These are phyloP conservation scores for Drosophila elegans DNA, from an alignment of 1,140 invertebrate genomes.

Conservation along the genomic window DNA sequence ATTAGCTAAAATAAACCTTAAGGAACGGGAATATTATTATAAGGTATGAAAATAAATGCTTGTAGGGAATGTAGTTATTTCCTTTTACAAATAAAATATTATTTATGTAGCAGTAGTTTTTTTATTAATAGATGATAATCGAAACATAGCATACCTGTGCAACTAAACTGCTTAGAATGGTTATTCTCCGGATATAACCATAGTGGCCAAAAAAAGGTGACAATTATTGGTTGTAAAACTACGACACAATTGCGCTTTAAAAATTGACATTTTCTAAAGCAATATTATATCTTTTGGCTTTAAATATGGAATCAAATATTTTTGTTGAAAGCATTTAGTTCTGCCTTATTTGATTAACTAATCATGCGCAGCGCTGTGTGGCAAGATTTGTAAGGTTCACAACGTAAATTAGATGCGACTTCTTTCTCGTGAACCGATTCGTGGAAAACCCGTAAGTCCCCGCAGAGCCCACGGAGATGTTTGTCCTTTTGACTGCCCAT, in stretches of 20 bases:
- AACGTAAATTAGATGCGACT: not conserved
- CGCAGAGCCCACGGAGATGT: not conserved
- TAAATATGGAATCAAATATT: not conserved
- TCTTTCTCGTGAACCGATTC: not conserved
- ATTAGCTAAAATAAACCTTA: not conserved
- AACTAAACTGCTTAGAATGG: no score
- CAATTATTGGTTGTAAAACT: no score
- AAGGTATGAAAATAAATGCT: no score
- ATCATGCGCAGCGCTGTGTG: not conserved
- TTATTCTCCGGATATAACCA: no score
- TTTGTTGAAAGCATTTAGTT: not conserved
- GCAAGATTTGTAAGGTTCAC: not conserved
- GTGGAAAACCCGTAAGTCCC: not conserved
- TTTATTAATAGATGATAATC: no score
- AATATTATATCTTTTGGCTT: no score
- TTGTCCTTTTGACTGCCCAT: constrained; percentile 25
- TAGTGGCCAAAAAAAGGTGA: no score
- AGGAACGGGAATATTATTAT: not conserved
- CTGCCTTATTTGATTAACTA: constrained; percentile 10
- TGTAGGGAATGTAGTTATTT: not conserved
- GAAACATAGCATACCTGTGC: no score
- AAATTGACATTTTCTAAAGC: not conserved
- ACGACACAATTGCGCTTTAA: no score
- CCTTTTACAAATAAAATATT: no score
- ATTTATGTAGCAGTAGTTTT: no score